These are phyloP conservation scores for Drosophila simulans DNA, from an alignment of 1,140 invertebrate genomes.

Conservation along the genomic window DNA sequence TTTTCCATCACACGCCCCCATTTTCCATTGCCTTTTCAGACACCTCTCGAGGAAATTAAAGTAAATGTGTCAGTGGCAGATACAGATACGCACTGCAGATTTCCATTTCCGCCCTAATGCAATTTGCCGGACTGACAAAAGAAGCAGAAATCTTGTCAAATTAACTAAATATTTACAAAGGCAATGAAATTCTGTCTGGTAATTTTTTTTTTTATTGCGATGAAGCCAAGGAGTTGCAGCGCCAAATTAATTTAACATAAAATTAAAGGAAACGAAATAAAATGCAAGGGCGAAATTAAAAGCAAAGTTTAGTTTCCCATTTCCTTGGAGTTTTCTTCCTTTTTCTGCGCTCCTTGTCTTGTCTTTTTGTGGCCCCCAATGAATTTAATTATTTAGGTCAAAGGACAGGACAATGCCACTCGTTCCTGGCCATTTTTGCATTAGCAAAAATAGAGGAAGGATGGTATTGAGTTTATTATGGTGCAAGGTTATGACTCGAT, in stretches of 20 bases:
- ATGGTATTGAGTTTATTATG: constrained; percentile 65
- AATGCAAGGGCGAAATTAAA: constrained; percentile 52
- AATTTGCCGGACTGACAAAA: constrained; percentile 21
- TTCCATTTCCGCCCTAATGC: constrained; percentile 37
- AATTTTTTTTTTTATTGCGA: constrained; percentile 20
- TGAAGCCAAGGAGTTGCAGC: constrained; percentile 37
- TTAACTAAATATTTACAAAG: constrained; percentile 79
- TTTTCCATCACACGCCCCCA: constrained; percentile 20
- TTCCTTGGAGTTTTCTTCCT: background rate
- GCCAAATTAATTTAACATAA: constrained; percentile 80
- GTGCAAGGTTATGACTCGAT: constrained; percentile 38
- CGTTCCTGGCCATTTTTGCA: constrained; percentile 18
- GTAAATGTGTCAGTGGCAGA: constrained; percentile 31
- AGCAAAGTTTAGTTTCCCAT: constrained; percentile 53
- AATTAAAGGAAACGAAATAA: constrained; percentile 71
- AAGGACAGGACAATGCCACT: constrained; percentile 76
- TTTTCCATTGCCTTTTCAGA: constrained; percentile 2
- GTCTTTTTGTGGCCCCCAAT: constrained; percentile 28
- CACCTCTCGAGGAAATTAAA: constrained; percentile 34
- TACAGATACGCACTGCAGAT: constrained; percentile 18
- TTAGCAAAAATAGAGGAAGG: constrained; percentile 26
- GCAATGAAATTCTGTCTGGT: constrained; percentile 61
- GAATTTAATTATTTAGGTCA: constrained; percentile 83
- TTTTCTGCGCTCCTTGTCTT: constrained; percentile 5
- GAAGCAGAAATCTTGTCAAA: constrained; percentile 46